Percentiles rank a stretch among this genome's conserved stretches.
Evolutionary conservation across 2,113 vertebrate species (phyloP).

Genomic region (Columba livia): DNA sequence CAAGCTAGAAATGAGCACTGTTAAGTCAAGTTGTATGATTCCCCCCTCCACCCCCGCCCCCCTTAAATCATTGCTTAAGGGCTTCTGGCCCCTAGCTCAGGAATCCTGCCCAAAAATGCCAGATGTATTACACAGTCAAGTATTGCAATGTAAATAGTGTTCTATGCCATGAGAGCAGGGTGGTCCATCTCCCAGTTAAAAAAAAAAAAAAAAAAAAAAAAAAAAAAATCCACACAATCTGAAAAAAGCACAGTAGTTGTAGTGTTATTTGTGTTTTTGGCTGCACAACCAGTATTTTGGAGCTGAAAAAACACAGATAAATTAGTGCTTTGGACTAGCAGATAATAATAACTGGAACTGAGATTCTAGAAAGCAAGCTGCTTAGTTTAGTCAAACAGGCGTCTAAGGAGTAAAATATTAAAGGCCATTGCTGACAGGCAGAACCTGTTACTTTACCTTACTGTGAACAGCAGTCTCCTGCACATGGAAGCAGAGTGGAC

Average conservation of each 20-base stretch:
- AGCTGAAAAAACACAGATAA: constrained; percentile 68
- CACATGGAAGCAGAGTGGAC: background rate
- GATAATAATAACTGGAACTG: constrained; percentile 68
- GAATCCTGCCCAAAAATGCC: constrained; percentile 97
- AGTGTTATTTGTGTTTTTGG: constrained; percentile 85
- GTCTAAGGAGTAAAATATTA: constrained; percentile 10
- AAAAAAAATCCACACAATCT: constrained; percentile 24
- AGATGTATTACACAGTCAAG: constrained; percentile 99
- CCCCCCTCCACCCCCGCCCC: background rate
- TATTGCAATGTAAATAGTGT: constrained; percentile 97
- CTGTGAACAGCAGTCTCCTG: background rate
- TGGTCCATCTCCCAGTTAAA: constrained; percentile 84
- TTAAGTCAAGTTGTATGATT: constrained; percentile 67
- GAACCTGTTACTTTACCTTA: background rate
- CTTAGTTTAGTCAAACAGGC: constrained; percentile 35
- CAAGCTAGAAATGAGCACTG: constrained; percentile 67
- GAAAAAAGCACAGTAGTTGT: constrained; percentile 79
- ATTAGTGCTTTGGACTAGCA: constrained; percentile 68
- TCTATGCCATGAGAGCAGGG: constrained; percentile 95
- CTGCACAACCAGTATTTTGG: constrained; percentile 72
- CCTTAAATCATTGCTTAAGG: constrained; percentile 80
- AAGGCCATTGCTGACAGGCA: background rate
- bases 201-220: background rate
- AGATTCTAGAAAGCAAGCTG: constrained; percentile 60
- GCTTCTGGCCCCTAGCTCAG: constrained; percentile 86